Evolutionary conservation across 1,140 invertebrate species (phyloP), one percentile per base, ranked within the genome.

Genomic region (Trichonephila inaurata): DNA sequence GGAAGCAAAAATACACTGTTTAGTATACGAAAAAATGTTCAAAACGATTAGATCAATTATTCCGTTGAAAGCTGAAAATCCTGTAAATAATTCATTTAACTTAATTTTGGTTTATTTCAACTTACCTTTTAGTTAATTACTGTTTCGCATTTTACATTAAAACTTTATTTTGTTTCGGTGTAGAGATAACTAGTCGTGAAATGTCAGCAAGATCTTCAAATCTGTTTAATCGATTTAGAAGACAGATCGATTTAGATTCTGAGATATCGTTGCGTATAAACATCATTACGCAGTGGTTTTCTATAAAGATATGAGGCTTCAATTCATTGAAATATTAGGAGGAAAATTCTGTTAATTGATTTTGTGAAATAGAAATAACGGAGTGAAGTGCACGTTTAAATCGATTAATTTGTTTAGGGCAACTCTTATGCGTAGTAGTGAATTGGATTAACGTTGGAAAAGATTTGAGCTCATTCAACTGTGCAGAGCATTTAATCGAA

Each of bases 261-360:
- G 82, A 58, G 82, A 64, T 87, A 87, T 87, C 85, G 85, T 64
- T 87, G n/a, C 58, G 82, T 85, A 24, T 85, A 24, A 60, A 51
- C 44, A 24, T 85, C 40, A 85, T 28, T 21, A 51, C 82, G 21
- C 60, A n/a, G 19, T 14, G 10, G 19, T 33, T 33, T 33, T 87
- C 85, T 87, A 28, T 10, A 21, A 16, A 58, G 18, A 51, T 24
- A 58, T 33, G 44, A 82, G 66, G n/a, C 72, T n/a, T 60, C 82
- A 58, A 58, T 58, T n/a, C 10, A 2, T 1, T 24, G 82, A 6
- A 60, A 58, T n/a, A 58, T 83, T 19, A 19, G 72, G 14, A 14
- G 58, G 82, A 60, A 85, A 85, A 85, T 85, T 85, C 85, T 87
- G 64, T 40, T 87, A 64, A 87, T 87, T 87, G 85, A 87, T 87